phyloP scores from a whole-genome alignment of 2,797 vertebrate species.

The Scyliorhinus canicula region DNA sequence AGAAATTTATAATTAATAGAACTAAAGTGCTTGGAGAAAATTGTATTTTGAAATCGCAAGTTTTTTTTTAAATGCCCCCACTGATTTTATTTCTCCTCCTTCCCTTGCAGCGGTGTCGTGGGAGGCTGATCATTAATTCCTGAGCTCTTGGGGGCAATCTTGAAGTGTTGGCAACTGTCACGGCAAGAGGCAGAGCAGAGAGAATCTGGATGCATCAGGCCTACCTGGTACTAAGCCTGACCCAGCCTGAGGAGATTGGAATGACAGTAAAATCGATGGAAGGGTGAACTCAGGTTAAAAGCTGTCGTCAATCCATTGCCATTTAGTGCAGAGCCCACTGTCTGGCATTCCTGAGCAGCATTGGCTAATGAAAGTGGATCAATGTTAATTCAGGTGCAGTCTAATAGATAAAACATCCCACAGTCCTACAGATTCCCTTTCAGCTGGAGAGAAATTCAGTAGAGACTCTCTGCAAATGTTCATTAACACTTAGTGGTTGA shows the following conservation, averaged over 20 bases:
- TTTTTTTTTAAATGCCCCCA: neutral
- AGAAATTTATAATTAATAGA: no score
- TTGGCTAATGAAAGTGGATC: slow-evolving; percentile 9
- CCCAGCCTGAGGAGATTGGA: slow-evolving; percentile 38
- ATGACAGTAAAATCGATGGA: slow-evolving; percentile 69
- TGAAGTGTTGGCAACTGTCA: neutral
- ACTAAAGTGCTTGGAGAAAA: neutral
- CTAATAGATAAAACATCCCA: neutral
- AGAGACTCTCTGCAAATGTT: neutral
- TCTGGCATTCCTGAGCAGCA: neutral
- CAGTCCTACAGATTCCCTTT: neutral
- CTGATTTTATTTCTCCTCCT: neutral
- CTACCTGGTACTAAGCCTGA: neutral
- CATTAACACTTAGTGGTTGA: neutral
- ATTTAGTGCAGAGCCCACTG: slow-evolving; percentile 57
- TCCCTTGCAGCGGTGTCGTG: slow-evolving; percentile 41
- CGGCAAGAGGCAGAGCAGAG: neutral
- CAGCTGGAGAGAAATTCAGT: neutral
- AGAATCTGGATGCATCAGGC: no score
- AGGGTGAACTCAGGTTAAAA: slow-evolving; percentile 54
- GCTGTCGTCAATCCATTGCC: slow-evolving; percentile 64
- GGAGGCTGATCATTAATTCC: neutral
- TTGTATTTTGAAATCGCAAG: neutral
- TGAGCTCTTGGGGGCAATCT: neutral
- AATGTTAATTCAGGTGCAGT: slow-evolving; percentile 16